Conservation (phyloP, 1,140 invertebrate genomes). For the Chironomus striatipennis region DNA sequence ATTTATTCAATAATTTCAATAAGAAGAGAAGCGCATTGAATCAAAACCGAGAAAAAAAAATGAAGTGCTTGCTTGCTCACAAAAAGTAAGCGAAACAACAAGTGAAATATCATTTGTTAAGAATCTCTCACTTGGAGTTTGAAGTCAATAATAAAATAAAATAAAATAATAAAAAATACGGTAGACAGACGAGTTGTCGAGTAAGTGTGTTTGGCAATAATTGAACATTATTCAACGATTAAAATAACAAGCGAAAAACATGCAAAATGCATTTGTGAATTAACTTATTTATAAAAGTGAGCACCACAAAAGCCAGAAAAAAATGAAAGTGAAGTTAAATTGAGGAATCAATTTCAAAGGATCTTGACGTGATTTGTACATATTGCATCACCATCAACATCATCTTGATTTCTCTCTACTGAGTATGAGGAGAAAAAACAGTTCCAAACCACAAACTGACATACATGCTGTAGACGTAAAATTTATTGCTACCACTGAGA, state of each 20-base stretch:
- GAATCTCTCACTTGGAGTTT: neutral
- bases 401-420: neutral
- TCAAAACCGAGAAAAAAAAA: too few species aligned
- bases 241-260: neutral
- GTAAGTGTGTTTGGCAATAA: neutral
- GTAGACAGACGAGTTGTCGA: neutral
- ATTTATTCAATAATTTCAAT: neutral
- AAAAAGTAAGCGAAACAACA: neutral
- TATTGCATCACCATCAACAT: neutral
- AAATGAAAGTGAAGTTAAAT: neutral
- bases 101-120: constrained; percentile 4
- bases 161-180: too few species aligned
- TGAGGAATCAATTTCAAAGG: neutral
- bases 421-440: neutral
- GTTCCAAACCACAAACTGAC: too few species aligned
- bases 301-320: neutral
- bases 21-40: too few species aligned
- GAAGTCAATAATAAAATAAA: neutral
- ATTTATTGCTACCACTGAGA: neutral
- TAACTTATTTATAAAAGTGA: neutral
- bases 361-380: neutral
- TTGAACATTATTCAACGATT: neutral
- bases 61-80: neutral
- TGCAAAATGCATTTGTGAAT: neutral
- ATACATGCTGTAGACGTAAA: neutral